Conservation (phyloP, 2,888 invertebrate species). For the Pseudolycoriella hygida region DNA sequence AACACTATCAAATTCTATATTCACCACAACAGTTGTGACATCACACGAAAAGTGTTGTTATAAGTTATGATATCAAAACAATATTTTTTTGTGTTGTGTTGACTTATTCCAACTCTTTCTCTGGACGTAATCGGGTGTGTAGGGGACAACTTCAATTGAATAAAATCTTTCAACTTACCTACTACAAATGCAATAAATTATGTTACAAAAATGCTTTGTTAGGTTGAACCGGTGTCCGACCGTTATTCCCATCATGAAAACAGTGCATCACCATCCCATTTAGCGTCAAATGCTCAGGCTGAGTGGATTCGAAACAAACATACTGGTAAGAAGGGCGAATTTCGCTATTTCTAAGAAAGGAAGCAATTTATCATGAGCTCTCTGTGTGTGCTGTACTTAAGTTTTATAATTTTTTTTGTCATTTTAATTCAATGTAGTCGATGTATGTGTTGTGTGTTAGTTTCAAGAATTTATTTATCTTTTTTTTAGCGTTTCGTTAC, state of each 20-base stretch:
- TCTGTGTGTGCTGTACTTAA: background rate
- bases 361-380: background rate
- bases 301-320: constrained; percentile 79
- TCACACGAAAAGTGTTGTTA: too few species aligned
- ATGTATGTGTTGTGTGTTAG: background rate
- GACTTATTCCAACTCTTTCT: too few species aligned
- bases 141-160: too few species aligned
- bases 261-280: constrained; percentile 9
- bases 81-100: too few species aligned
- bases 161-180: too few species aligned
- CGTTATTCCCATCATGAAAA: constrained; percentile 10
- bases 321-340: constrained; percentile 87
- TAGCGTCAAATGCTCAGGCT: constrained; percentile 41
- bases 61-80: too few species aligned
- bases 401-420: background rate
- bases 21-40: too few species aligned
- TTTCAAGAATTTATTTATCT: background rate
- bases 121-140: too few species aligned
- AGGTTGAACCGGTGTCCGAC: constrained; percentile 7
- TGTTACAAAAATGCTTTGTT: too few species aligned
- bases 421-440: background rate
- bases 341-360: constrained; percentile 66
- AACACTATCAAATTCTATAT: too few species aligned
- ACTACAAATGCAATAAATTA: too few species aligned
- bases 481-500: too few species aligned